A percentile compares a stretch with the other conserved stretches of the same genome.
Conservation (phyloP, 35 echinoderm and acorn worm genomes). For the Antedon bifida region DNA sequence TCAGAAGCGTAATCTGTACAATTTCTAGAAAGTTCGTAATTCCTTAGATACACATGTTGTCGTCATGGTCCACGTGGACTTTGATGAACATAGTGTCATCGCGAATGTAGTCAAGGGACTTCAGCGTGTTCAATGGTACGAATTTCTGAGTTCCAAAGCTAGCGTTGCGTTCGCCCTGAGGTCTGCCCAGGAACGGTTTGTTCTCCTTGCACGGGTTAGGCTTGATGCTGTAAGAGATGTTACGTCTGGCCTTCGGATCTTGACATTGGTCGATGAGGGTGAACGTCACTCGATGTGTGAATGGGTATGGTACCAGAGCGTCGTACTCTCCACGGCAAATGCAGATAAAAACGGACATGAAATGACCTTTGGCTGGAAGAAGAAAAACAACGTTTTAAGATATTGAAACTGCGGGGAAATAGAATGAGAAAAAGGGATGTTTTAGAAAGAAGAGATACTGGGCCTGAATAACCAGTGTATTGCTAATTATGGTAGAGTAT, state of each 20-base stretch:
- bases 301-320: constrained; percentile 82
- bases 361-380: constrained; percentile 69
- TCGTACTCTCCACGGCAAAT: constrained; percentile 89
- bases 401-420: neutral
- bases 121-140: constrained; percentile 70
- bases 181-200: constrained; percentile 80
- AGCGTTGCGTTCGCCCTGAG: constrained; percentile 77
- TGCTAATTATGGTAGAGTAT: too few species aligned
- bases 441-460: neutral
- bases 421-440: neutral
- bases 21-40: too few species aligned
- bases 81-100: constrained; percentile 98
- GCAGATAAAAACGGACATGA: constrained; percentile 91
- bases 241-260: constrained; percentile 80
- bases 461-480: too few species aligned
- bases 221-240: constrained; percentile 96
- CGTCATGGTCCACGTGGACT: constrained; percentile 87
- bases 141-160: constrained; percentile 99
- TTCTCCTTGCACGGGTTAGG: constrained; percentile 95
- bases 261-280: constrained; percentile 96
- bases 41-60: constrained; percentile 21
- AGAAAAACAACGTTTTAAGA: neutral
- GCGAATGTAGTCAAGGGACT: constrained; percentile 88
- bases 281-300: constrained; percentile 82
- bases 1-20: too few species aligned